Percentiles rank a stretch among this genome's conserved stretches.
These are phyloP conservation scores for Rhabditoides inermis DNA, from an alignment of 2,888 invertebrate species.

Conservation along the genomic window DNA sequence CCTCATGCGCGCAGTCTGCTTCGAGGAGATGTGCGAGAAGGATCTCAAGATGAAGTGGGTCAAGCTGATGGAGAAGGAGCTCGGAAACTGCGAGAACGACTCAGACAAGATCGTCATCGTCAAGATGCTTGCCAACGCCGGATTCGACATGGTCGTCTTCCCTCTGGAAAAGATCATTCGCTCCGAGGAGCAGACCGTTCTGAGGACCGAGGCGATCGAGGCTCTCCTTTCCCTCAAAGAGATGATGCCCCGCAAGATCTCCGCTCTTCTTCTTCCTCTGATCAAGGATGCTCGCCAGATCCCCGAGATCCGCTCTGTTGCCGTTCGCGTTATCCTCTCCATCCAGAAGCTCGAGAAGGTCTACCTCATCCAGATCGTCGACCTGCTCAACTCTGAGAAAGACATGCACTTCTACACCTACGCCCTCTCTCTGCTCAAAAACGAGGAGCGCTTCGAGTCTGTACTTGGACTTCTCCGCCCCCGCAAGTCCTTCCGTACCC, in stretches of 20 bases:
- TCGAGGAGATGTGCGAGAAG: background rate
- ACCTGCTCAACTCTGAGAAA: no score
- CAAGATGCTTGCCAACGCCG: conserved; percentile 21
- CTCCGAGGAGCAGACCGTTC: conserved; percentile 24
- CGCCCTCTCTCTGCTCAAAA: no score
- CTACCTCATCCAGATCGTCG: no score
- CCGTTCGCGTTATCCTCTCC: conserved; percentile 21
- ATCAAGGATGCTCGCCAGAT: conserved; percentile 15
- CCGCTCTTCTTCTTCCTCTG: conserved; percentile 25
- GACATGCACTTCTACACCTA: no score
- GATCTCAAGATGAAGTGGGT: conserved; percentile 1
- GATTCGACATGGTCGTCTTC: conserved; percentile 10
- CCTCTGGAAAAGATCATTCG: conserved; percentile 21
- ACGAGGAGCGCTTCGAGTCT: no score
- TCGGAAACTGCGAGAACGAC: no score
- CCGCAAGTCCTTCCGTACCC: no score
- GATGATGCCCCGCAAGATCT: conserved; percentile 16
- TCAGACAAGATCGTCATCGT: no score
- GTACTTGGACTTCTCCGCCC: no score
- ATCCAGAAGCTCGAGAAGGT: no score
- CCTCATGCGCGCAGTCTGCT: no score
- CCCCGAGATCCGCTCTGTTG: conserved; percentile 19
- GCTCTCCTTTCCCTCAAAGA: conserved; percentile 20
- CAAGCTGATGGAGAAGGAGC: background rate
- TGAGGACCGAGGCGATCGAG: no score